Evolutionary conservation across 2,888 invertebrate genomes (phyloP).

Genomic region (Minunthozetes semirufus): DNA sequence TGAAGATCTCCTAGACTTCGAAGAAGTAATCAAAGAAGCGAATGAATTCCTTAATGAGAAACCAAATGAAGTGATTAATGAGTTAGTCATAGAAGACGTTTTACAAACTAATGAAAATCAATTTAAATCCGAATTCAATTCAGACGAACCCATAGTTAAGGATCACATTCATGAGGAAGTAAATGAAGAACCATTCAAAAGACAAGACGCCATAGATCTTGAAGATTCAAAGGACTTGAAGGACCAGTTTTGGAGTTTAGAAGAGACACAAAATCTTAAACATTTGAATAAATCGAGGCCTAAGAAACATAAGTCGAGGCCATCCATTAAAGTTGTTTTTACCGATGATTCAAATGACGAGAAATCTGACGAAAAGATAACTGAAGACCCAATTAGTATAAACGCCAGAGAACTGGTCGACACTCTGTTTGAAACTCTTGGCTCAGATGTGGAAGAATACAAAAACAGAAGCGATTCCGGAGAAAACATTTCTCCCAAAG

Average conservation of each 20-base stretch:
- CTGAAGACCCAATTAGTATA: neutral
- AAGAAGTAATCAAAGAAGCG: too few species aligned
- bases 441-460: neutral
- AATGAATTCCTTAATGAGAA: too few species aligned
- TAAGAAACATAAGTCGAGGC: conserved; percentile 1
- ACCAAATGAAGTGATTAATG: too few species aligned
- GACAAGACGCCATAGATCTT: neutral
- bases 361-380: neutral
- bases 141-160: neutral
- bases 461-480: neutral
- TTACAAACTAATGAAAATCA: too few species aligned
- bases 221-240: neutral
- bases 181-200: neutral
- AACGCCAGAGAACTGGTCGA: conserved; percentile 14
- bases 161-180: neutral
- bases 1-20: neutral
- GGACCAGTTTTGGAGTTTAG: neutral
- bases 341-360: neutral
- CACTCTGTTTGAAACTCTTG: neutral
- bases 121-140: neutral
- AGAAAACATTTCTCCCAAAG: neutral
- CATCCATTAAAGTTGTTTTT: neutral
- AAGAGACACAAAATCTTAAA: neutral
- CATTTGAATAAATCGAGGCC: conserved; percentile 20
- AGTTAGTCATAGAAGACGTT: too few species aligned